These are phyloP conservation scores for Lepidocolaptes lacrymiger DNA, from an alignment of 2,797 vertebrate species.

Conservation along the genomic window DNA sequence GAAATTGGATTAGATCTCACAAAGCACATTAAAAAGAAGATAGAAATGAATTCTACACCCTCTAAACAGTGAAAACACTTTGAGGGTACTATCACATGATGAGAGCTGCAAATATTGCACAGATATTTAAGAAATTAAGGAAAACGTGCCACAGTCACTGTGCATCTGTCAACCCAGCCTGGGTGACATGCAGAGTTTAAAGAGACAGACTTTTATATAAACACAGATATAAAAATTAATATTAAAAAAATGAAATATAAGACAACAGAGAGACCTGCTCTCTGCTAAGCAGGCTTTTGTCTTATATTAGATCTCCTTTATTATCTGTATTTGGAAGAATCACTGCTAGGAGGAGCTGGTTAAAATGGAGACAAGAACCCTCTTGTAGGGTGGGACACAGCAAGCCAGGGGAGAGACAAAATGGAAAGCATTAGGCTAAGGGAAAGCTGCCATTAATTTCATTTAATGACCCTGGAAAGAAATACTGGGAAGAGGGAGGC, in stretches of 20 bases:
- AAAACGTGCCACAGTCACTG: background rate
- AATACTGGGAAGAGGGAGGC: background rate
- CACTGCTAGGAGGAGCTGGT: background rate
- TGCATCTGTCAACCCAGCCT: background rate
- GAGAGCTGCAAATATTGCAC: background rate
- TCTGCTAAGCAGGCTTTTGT: background rate
- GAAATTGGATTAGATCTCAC: background rate
- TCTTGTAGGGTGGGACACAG: background rate
- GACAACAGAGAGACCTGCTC: background rate
- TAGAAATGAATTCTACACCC: background rate
- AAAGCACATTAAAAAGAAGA: background rate
- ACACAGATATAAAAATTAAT: background rate
- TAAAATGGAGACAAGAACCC: background rate
- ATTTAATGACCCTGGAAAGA: background rate
- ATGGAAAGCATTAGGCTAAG: background rate
- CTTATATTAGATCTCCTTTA: background rate
- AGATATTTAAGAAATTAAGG: background rate
- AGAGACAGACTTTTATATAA: background rate
- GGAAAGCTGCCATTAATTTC: background rate
- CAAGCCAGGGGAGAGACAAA: background rate
- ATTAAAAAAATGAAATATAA: background rate
- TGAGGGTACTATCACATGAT: too few relatives aligned
- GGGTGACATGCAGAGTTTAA: background rate
- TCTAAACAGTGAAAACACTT: background rate
- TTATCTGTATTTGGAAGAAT: background rate